Base-by-base conservation (phyloP, 2,888 invertebrate species). In the Blastobasis lacticolella region DNA sequence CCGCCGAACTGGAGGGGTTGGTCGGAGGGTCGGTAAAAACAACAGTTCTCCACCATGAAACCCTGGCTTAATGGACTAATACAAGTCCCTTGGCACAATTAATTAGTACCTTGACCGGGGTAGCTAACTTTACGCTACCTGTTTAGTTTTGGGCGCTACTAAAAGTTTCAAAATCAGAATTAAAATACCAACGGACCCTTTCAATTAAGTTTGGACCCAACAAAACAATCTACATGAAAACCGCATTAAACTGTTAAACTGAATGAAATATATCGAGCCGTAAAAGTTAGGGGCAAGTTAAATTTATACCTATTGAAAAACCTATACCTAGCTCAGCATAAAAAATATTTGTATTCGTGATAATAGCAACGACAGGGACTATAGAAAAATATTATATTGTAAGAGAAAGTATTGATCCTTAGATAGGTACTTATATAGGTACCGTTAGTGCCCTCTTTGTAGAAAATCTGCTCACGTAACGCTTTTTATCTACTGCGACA, bases 1-100 rank as follows among this genome's bases (percentile, higher is more conserved):
- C 57, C 57, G 67, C 73, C 70, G 83, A 76, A 78, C 80, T 76
- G 73, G 73, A 63, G 82, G 85, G 81, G 81, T 78, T 74, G 61
- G 62, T 59, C 59, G 64, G 69, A 75, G 80, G 80, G 81, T 71
- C 69, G 72, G 69, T 71, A 75, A 75, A 78, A 78, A 80, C 73
- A 80, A 78, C 76, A 74, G 73, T 73, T 70, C 77, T 71, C 77
- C 74, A 72, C 76, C 70, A 73, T 70, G 73, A 72, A 71, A 64
- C 67, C 68, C 64, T 42, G 67, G 81, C 74, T 75, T 88, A 87
- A 87, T 88, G 85, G 84, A 82, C 80, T 78, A 71, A 65, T 69
- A 63, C 70, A 67, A 67, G 61, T 75, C 77, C 78, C 72, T 69
- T 64, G 72, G 65, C 65, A 64, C 73, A 78, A 84, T 86, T 87